A percentile compares a stretch with the other conserved stretches of the same genome.
Evolutionary conservation across 2,888 invertebrate genomes (phyloP).

Genomic region (Chaetoderma sp.): DNA sequence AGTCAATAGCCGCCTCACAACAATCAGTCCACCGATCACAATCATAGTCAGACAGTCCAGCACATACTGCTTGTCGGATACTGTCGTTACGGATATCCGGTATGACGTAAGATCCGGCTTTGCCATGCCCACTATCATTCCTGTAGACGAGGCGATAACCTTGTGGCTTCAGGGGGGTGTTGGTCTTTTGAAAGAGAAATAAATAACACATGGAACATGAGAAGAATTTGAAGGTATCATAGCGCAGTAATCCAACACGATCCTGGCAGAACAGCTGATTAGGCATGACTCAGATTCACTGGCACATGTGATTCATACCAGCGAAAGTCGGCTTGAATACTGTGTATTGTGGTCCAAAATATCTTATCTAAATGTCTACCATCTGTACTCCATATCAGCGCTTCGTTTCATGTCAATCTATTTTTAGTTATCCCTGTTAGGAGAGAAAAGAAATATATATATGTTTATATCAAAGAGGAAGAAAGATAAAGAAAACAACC

Average conservation of each 20-base stretch:
- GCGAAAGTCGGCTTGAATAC: too few relatives aligned
- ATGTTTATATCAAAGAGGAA: too few relatives aligned
- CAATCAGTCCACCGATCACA: slow-evolving; percentile 46
- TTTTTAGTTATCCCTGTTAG: too few relatives aligned
- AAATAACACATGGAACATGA: slow-evolving; percentile 47
- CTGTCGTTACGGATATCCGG: slow-evolving; percentile 42
- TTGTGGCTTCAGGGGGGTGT: neutral
- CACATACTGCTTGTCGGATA: slow-evolving; percentile 32
- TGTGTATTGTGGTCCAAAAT: too few relatives aligned
- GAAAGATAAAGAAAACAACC: too few relatives aligned
- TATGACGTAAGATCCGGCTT: neutral
- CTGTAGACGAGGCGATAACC: neutral
- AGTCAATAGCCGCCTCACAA: slow-evolving; percentile 39
- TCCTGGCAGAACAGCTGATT: slow-evolving; percentile 40
- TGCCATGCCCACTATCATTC: too few relatives aligned
- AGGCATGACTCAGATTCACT: too few relatives aligned
- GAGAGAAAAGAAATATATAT: too few relatives aligned
- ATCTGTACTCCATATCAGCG: too few relatives aligned
- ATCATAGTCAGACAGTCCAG: slow-evolving; percentile 32
- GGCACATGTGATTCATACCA: too few relatives aligned
- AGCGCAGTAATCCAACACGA: slow-evolving; percentile 34
- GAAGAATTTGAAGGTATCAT: slow-evolving; percentile 33
- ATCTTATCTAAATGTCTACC: too few relatives aligned
- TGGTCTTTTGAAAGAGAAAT: slow-evolving; percentile 40
- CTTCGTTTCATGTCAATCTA: too few relatives aligned